phyloP scores from a whole-genome alignment of 2,888 invertebrate genomes.

The Asteroscopus sphinx region DNA sequence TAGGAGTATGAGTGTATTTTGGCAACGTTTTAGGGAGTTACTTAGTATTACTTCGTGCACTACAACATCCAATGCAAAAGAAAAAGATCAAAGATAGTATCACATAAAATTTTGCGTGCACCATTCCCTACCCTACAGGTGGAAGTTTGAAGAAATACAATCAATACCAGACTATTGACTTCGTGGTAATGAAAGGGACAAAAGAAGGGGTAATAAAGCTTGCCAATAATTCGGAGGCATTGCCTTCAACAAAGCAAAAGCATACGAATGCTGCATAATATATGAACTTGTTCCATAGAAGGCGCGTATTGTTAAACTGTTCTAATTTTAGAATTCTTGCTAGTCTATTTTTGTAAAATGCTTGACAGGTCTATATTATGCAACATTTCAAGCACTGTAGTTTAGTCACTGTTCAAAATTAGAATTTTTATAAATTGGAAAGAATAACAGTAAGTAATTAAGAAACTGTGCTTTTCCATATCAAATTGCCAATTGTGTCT shows the following conservation, averaged over 20 bases:
- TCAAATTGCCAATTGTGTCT: slow-evolving; percentile 26
- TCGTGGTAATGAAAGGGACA: slow-evolving; percentile 35
- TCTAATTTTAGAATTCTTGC: background rate
- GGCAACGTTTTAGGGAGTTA: background rate
- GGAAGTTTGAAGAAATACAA: slow-evolving; percentile 42
- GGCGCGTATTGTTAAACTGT: slow-evolving; percentile 2
- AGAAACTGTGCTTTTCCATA: slow-evolving; percentile 1
- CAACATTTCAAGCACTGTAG: slow-evolving; percentile 18
- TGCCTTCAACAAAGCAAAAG: slow-evolving; percentile 42
- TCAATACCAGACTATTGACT: slow-evolving; percentile 39
- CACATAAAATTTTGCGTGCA: slow-evolving; percentile 37
- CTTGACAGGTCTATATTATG: slow-evolving; percentile 17
- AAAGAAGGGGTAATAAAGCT: slow-evolving; percentile 31
- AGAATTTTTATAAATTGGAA: background rate
- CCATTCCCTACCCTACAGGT: slow-evolving; percentile 12
- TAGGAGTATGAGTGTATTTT: slow-evolving; percentile 40
- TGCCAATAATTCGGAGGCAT: slow-evolving; percentile 42
- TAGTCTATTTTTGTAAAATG: background rate
- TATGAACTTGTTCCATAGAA: slow-evolving; percentile 26
- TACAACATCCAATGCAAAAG: slow-evolving; percentile 30
- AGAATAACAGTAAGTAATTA: background rate
- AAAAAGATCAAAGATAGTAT: slow-evolving; percentile 14
- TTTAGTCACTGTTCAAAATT: slow-evolving; percentile 7
- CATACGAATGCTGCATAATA: slow-evolving; percentile 48
- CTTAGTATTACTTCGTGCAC: slow-evolving; percentile 28